Conservation (phyloP, 2,797 vertebrate genomes). For the Acanthurus leucopareius region DNA sequence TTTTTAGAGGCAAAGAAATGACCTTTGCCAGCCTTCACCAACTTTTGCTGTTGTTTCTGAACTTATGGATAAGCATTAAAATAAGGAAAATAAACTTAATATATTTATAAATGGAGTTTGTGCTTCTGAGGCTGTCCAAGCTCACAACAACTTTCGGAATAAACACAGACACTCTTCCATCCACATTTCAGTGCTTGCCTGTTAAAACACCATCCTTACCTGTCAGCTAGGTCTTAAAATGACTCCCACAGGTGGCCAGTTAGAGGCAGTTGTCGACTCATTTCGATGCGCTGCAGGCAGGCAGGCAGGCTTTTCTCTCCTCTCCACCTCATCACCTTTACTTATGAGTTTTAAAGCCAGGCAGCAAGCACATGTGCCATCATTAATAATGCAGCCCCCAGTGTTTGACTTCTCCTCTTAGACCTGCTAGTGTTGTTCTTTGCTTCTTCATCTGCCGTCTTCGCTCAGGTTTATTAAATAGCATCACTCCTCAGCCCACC, state of each 20-base stretch:
- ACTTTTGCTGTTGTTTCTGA: not conserved
- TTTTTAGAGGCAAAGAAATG: not conserved
- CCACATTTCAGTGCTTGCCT: not conserved
- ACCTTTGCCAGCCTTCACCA: not conserved
- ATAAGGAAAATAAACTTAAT: not conserved
- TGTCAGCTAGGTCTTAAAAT: not conserved
- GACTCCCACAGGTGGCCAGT: slow-evolving; percentile 6
- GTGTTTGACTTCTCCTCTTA: slow-evolving; percentile 31
- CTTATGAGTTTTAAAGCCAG: slow-evolving; percentile 10
- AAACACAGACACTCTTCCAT: not conserved
- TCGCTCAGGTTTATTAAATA: not conserved
- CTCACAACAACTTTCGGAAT: not conserved
- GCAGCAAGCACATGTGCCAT: not conserved
- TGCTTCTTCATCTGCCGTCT: not conserved
- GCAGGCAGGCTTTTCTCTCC: not conserved
- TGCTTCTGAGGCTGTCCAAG: not conserved
- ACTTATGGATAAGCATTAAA: not conserved
- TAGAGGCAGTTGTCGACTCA: not conserved
- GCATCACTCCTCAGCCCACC: not conserved
- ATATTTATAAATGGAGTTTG: not conserved
- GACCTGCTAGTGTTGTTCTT: not conserved
- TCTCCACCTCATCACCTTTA: slow-evolving; percentile 24
- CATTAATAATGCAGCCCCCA: slow-evolving; percentile 40
- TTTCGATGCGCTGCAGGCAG: not conserved
- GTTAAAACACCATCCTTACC: slow-evolving; percentile 17